Evolutionary conservation across 30 jellyfish, hydroid and myxozoan genomes (phyloP).

Genomic region (Clytia hemisphaerica): DNA sequence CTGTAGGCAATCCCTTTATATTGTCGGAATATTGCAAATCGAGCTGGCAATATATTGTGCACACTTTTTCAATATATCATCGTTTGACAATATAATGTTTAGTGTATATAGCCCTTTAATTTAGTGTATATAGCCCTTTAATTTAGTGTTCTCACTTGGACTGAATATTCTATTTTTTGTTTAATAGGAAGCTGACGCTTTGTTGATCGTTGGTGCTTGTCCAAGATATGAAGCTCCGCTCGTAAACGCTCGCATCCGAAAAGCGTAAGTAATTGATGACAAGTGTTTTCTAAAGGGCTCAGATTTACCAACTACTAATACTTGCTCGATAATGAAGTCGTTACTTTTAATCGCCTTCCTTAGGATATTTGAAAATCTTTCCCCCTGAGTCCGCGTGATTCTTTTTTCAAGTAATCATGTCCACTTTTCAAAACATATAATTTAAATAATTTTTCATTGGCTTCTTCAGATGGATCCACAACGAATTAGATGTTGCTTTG

Average conservation of each 20-base stretch:
- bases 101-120: no score
- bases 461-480: constrained; percentile 79
- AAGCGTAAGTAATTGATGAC: constrained; percentile 46
- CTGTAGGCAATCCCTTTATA: no score
- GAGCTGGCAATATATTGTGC: no score
- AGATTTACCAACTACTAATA: background rate
- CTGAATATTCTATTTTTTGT: background rate
- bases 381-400: no score
- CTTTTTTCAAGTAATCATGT: no score
- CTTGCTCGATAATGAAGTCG: background rate
- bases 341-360: background rate
- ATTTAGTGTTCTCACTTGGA: background rate
- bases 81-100: no score
- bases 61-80: no score
- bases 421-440: no score
- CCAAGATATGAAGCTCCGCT: constrained; percentile 99
- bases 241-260: constrained; percentile 95
- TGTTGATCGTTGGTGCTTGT: constrained; percentile 88
- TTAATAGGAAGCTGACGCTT: constrained; percentile 85
- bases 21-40: no score
- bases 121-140: no score
- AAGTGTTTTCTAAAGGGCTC: background rate
- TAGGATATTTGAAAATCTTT: background rate
- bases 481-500: constrained; percentile 78
- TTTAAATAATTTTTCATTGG: no score